These are phyloP conservation scores for Rhogogaster chlorosoma DNA, from an alignment of 2,888 invertebrate genomes.

Conservation along the genomic window DNA sequence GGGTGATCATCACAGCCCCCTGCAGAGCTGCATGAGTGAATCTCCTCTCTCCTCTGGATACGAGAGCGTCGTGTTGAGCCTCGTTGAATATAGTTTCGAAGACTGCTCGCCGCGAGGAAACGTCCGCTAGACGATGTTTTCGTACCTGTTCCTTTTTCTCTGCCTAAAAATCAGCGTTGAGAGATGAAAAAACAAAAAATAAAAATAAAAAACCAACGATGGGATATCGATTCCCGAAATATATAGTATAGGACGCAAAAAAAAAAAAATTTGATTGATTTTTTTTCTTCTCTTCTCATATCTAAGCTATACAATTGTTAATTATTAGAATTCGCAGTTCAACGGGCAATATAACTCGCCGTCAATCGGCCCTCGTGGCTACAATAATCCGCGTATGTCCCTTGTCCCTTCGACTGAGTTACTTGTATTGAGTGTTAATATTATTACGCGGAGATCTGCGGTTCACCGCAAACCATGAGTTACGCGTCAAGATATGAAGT, in stretches of 20 bases:
- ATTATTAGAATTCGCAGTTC: conserved; percentile 7
- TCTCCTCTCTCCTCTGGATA: conserved; percentile 92
- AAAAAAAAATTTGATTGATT: neutral
- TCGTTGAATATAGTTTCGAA: conserved; percentile 95
- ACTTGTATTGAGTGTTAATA: neutral
- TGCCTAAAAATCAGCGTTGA: conserved; percentile 74
- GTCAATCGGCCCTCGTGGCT: neutral
- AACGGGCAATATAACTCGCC: neutral
- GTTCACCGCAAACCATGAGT: conserved; percentile 46
- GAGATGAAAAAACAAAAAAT: neutral
- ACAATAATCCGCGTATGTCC: neutral
- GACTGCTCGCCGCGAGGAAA: conserved; percentile 89
- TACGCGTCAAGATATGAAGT: conserved; percentile 43
- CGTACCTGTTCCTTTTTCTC: conserved; percentile 83
- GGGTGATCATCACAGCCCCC: conserved; percentile 98
- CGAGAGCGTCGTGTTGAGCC: conserved; percentile 89
- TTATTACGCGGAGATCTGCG: conserved; percentile 40
- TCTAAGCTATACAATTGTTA: neutral
- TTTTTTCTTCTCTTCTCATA: neutral
- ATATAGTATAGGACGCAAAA: neutral
- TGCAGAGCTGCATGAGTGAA: conserved; percentile 95
- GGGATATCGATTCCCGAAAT: neutral
- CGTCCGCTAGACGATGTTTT: conserved; percentile 85
- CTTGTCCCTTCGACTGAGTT: neutral
- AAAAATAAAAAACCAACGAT: conserved; percentile 2